Percentiles rank a stretch among this genome's conserved stretches.
Conservation (phyloP, 2,888 invertebrate genomes). For the Ethmia dodecea region DNA sequence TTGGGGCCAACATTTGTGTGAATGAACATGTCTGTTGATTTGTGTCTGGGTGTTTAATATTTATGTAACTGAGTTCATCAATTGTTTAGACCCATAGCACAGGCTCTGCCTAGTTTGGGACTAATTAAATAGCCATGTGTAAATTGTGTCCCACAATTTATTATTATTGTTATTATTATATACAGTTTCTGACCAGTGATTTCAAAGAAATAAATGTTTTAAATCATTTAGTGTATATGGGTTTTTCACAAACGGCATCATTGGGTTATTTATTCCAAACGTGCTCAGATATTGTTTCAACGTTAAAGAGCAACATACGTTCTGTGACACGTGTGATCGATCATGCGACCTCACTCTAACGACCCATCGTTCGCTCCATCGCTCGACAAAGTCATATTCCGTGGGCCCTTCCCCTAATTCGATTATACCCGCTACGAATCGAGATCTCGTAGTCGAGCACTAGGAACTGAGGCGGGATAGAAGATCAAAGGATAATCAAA, state of each 20-base stretch:
- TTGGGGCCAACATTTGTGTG: too few relatives aligned
- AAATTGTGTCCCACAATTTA: too few relatives aligned
- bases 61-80: too few relatives aligned
- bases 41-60: too few relatives aligned
- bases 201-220: neutral
- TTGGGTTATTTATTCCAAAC: neutral
- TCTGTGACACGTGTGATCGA: slow-evolving; percentile 32
- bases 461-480: slow-evolving; percentile 34
- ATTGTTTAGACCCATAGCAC: too few relatives aligned
- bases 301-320: slow-evolving; percentile 23
- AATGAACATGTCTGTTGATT: too few relatives aligned
- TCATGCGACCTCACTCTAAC: slow-evolving; percentile 33
- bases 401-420: slow-evolving; percentile 27
- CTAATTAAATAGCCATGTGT: too few relatives aligned
- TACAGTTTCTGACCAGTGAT: neutral
- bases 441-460: slow-evolving; percentile 34
- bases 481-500: slow-evolving; percentile 53
- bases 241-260: neutral
- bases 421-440: slow-evolving; percentile 45
- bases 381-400: slow-evolving; percentile 23
- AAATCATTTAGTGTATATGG: too few relatives aligned
- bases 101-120: too few relatives aligned
- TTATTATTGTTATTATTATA: too few relatives aligned
- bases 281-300: slow-evolving; percentile 27
- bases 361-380: slow-evolving; percentile 39